Conservation (phyloP, 2,888 invertebrate genomes). For the Caenorhabditis sp. region DNA sequence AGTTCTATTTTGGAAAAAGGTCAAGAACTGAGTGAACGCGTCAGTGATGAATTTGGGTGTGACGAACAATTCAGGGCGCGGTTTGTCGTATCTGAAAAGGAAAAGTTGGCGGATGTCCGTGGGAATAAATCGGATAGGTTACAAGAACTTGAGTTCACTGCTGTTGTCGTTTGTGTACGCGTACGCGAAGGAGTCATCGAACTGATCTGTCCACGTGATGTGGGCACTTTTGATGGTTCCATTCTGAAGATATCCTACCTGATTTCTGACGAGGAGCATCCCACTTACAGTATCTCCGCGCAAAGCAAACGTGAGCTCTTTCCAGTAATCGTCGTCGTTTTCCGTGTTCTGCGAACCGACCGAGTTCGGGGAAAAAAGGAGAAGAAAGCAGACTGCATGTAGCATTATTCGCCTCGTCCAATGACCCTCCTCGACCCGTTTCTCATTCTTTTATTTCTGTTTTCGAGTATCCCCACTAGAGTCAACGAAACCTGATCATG, state of each 20-base stretch:
- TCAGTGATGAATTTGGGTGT: conserved; percentile 33
- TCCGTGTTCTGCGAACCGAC: conserved; percentile 19
- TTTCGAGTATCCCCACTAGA: conserved; percentile 23
- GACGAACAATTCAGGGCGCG: conserved; percentile 47
- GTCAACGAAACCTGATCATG: conserved; percentile 44
- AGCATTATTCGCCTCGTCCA: conserved; percentile 6
- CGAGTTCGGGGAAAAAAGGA: not conserved
- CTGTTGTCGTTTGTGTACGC: conserved; percentile 49
- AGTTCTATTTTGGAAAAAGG: conserved; percentile 48
- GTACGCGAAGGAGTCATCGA: conserved; percentile 51
- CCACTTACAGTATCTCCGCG: conserved; percentile 30
- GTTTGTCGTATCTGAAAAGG: conserved; percentile 49
- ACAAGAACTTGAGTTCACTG: conserved; percentile 39
- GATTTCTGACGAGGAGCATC: too few species aligned
- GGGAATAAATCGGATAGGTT: not conserved
- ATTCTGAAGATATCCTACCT: conserved; percentile 52
- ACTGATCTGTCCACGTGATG: conserved; percentile 52
- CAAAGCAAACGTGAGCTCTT: conserved; percentile 37
- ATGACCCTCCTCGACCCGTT: not conserved
- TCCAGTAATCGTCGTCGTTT: conserved; percentile 52
- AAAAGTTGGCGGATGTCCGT: not conserved
- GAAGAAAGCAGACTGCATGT: not conserved
- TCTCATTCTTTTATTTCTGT: conserved; percentile 20
- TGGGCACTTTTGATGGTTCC: conserved; percentile 53
- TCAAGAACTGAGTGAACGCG: conserved; percentile 44